Evolutionary conservation across 2,113 vertebrate genomes (phyloP), one percentile per base, ranked within the genome.

Genomic region (Rhinichthys klamathensis): DNA sequence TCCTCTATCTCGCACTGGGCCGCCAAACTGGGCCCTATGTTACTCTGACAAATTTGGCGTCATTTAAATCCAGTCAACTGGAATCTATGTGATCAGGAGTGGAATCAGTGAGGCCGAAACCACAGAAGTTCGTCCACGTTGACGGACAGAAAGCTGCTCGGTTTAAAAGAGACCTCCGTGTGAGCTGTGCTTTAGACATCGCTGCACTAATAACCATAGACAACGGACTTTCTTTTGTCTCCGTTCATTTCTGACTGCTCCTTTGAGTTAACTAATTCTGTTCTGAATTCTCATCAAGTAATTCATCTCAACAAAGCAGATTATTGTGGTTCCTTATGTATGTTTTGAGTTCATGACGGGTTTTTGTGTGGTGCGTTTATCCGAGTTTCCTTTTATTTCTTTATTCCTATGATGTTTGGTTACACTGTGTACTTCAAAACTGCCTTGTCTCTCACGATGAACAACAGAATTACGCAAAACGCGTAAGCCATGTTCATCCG

Each of bases 391-490:
- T 80, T 38, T 25, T 25, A 44, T 23, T 30, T 32, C 44, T 4
- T 38, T 73, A 70, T 32, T 27, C 9, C 23, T 79, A 60, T 44
- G 15, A 9, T 13, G 35, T 78, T 83, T 86, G 41, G 32, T 49
- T n/a, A 23, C 16, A 61, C 30, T 79, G 16, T 38, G 18, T 16
- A 27, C 80, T 69, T 49, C 38, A n/a, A 69, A 35, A 82, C 8
- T 0, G 38, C 30, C 15, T 30, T 32, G 38, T 30, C 25, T 49
- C 25, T 23, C 18, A 21, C 11, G 11, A 21, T 46, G n/a, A 61
- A 9, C 38, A 80, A 30, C 27, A 46, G 60, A 49, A 12, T 65
- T 67, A 30, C 16, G 6, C 49, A 21, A 67, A 49, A 27, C 2
- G 4, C 67, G 9, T 2, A 23, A 67, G 44, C 44, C 15, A 32